A percentile compares a stretch with the other conserved stretches of the same genome.
Evolutionary conservation across 2,888 invertebrate genomes (phyloP).

Genomic region (Globia sparganii): DNA sequence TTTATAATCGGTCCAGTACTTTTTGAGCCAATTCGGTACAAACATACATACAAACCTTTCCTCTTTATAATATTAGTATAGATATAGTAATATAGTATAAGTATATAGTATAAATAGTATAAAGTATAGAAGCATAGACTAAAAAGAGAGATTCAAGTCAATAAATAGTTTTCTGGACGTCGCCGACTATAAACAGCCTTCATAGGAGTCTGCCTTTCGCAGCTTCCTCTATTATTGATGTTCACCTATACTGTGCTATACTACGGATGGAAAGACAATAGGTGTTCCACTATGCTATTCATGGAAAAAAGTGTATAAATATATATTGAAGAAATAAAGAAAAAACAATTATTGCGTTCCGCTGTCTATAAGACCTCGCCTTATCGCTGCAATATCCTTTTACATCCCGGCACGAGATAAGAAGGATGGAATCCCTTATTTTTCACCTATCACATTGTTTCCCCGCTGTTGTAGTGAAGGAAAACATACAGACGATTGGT

Average conservation of each 20-base stretch:
- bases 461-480: conserved; percentile 27
- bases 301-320: too few species aligned
- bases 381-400: conserved; percentile 50
- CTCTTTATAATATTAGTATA: too few species aligned
- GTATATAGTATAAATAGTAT: too few species aligned
- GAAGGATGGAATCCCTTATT: conserved; percentile 63
- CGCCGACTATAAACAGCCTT: neutral
- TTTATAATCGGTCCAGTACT: too few species aligned
- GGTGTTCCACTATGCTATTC: too few species aligned
- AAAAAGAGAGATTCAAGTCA: neutral
- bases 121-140: too few species aligned
- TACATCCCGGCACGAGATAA: conserved; percentile 49
- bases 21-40: too few species aligned
- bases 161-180: neutral
- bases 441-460: conserved; percentile 69
- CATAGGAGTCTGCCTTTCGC: neutral
- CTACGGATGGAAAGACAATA: too few species aligned
- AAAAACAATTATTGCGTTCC: neutral
- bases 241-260: neutral
- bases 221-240: neutral
- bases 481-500: conserved; percentile 41
- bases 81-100: too few species aligned
- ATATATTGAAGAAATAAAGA: too few species aligned
- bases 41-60: too few species aligned
- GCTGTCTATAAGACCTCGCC: neutral